A percentile compares a stretch with the other conserved stretches of the same genome.
These are phyloP conservation scores for Latrodectus hesperus DNA, from an alignment of 2,888 invertebrate genomes.

Conservation along the genomic window DNA sequence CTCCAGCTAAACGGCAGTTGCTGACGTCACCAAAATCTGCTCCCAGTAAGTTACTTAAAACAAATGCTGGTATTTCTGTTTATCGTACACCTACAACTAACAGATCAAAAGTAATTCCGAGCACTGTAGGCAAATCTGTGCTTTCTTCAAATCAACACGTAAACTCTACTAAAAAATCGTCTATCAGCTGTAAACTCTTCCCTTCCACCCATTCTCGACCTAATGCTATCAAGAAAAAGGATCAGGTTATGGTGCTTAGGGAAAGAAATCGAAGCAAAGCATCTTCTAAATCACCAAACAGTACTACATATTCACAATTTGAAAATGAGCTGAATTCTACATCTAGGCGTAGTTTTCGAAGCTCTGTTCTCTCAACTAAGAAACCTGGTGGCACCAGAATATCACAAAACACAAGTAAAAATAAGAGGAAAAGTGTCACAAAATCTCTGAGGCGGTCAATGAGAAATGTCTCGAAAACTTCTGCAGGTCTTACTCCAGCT, in stretches of 20 bases:
- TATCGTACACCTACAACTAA: slow-evolving; percentile 23
- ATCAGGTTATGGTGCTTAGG: background rate
- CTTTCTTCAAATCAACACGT: background rate
- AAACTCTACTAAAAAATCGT: background rate
- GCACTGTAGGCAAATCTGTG: background rate
- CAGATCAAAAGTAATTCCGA: background rate
- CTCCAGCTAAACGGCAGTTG: slow-evolving; percentile 28
- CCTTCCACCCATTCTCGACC: background rate
- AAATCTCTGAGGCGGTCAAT: slow-evolving; percentile 14
- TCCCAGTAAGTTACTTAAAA: slow-evolving; percentile 57
- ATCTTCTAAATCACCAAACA: background rate
- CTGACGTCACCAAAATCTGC: slow-evolving; percentile 35
- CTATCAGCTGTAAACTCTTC: background rate
- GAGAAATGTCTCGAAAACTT: slow-evolving; percentile 9
- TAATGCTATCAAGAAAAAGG: slow-evolving; percentile 6
- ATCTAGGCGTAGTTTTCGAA: slow-evolving; percentile 28
- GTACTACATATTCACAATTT: slow-evolving; percentile 43
- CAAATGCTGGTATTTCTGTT: slow-evolving; percentile 10
- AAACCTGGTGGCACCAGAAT: slow-evolving; percentile 46
- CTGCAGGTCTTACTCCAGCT: slow-evolving; percentile 60
- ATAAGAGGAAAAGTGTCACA: background rate
- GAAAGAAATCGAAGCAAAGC: slow-evolving; percentile 27
- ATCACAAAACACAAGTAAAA: slow-evolving; percentile 23
- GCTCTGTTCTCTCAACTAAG: slow-evolving; percentile 48
- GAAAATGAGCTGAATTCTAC: slow-evolving; percentile 36